phyloP scores from a whole-genome alignment of 2,888 invertebrate genomes.

The Ischnura elegans region DNA sequence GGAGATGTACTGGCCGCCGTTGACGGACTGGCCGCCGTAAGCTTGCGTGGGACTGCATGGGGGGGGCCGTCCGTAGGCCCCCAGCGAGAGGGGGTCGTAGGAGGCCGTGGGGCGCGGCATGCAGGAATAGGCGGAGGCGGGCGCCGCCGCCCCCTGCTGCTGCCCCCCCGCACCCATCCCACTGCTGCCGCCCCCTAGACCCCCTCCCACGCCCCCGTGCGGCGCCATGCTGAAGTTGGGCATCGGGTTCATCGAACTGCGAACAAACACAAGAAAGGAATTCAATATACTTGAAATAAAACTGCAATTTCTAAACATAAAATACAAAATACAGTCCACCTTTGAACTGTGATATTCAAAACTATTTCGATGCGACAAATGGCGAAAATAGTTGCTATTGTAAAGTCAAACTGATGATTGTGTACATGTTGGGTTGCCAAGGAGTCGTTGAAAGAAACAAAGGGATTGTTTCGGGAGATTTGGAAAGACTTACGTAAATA shows the following conservation, averaged over 20 bases:
- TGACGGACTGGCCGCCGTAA: slow-evolving; percentile 75
- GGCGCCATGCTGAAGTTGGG: slow-evolving; percentile 78
- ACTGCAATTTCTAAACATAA: too few species aligned
- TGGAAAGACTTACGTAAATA: too few species aligned
- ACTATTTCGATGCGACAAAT: too few species aligned
- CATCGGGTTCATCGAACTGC: slow-evolving; percentile 81
- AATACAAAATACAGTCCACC: too few species aligned
- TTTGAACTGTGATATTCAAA: too few species aligned
- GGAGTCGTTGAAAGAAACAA: too few species aligned
- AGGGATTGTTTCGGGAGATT: too few species aligned
- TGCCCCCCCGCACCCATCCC: slow-evolving; percentile 72
- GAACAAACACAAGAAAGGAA: background rate
- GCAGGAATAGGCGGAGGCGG: slow-evolving; percentile 78
- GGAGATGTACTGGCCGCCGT: slow-evolving; percentile 79
- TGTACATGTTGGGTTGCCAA: too few species aligned
- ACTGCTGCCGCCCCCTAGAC: slow-evolving; percentile 53
- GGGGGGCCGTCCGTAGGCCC: slow-evolving; percentile 81
- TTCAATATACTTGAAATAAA: too few species aligned
- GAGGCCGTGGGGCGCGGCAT: slow-evolving; percentile 79
- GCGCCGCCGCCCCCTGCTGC: slow-evolving; percentile 71
- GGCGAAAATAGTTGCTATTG: too few species aligned
- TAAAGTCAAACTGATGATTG: too few species aligned
- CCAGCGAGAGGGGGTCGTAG: slow-evolving; percentile 78
- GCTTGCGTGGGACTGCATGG: slow-evolving; percentile 85
- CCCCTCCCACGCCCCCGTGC: slow-evolving; percentile 70